Percentiles rank a stretch among this genome's conserved stretches.
These are phyloP conservation scores for Macquaria ambigua DNA, from an alignment of 2,113 vertebrate species.

Conservation along the genomic window DNA sequence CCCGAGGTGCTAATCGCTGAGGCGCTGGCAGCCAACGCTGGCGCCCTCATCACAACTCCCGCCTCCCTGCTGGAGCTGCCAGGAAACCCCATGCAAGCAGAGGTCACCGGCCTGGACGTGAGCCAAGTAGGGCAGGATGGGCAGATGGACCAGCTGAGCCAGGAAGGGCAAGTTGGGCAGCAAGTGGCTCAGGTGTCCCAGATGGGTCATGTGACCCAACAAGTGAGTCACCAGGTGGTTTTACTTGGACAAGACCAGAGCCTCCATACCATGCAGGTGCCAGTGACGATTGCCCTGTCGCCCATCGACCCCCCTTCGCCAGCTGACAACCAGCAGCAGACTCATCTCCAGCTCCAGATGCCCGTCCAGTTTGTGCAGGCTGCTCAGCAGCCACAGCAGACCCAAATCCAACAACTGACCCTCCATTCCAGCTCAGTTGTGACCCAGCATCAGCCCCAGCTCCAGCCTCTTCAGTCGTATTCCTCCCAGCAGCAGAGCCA, in stretches of 20 bases:
- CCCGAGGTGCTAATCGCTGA: constrained; percentile 97
- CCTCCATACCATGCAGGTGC: constrained; percentile 84
- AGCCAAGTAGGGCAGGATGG: constrained; percentile 52
- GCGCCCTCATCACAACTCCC: constrained; percentile 94
- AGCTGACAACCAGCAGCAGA: constrained; percentile 77
- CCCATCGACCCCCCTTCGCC: constrained; percentile 76
- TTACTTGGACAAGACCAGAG: constrained; percentile 82
- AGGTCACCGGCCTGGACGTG: constrained; percentile 71
- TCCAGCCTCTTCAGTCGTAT: constrained; percentile 76
- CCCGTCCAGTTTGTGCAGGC: constrained; percentile 81
- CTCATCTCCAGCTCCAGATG: constrained; percentile 84
- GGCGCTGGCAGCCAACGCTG: constrained; percentile 95
- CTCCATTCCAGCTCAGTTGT: constrained; percentile 71
- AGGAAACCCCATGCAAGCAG: constrained; percentile 59
- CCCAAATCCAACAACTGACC: constrained; percentile 79
- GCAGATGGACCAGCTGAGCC: constrained; percentile 81
- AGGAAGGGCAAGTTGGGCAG: constrained; percentile 74
- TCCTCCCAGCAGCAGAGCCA: constrained; percentile 78
- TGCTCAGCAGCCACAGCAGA: constrained; percentile 78
- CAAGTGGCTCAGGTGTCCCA: constrained; percentile 73
- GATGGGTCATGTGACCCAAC: constrained; percentile 70
- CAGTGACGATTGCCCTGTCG: constrained; percentile 82
- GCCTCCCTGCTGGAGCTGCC: constrained; percentile 86
- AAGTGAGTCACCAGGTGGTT: constrained; percentile 81
- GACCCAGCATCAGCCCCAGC: constrained; percentile 78